Percentiles rank a stretch among this genome's conserved stretches.
Evolutionary conservation across 2,888 invertebrate species (phyloP).

Genomic region (Parelbella ahira): DNA sequence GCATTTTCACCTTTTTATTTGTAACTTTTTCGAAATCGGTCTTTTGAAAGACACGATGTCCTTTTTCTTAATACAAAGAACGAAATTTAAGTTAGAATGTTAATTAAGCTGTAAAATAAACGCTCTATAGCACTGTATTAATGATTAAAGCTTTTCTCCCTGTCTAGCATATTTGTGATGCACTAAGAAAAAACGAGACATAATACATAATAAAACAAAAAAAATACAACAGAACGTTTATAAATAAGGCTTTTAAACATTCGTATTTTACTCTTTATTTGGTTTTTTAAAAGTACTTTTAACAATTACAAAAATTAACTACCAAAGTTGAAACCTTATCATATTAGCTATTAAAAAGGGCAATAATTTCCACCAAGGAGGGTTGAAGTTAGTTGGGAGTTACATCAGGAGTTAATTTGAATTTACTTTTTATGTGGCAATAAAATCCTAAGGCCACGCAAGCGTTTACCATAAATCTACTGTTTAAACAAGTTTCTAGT

Average conservation of each 20-base stretch:
- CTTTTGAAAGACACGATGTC: too few relatives aligned
- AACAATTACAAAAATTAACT: conserved; percentile 18
- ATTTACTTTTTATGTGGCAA: conserved; percentile 58
- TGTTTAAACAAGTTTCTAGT: conserved; percentile 31
- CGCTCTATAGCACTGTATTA: too few relatives aligned
- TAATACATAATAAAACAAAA: too few relatives aligned
- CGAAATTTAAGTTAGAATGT: too few relatives aligned
- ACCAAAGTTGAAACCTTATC: conserved; percentile 26
- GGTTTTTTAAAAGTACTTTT: too few relatives aligned
- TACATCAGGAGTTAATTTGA: conserved; percentile 65
- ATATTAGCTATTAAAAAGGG: conserved; percentile 33
- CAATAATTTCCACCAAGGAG: conserved; percentile 34
- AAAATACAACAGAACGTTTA: too few relatives aligned
- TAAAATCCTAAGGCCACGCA: conserved; percentile 39
- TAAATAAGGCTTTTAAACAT: too few relatives aligned
- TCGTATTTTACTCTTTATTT: conserved; percentile 13
- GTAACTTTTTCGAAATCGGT: conserved; percentile 39
- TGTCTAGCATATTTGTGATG: too few relatives aligned
- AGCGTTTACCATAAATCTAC: conserved; percentile 68
- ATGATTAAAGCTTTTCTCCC: too few relatives aligned
- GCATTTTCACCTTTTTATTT: conserved; percentile 33
- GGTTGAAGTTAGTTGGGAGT: conserved; percentile 37
- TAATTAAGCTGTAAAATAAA: too few relatives aligned
- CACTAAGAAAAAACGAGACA: too few relatives aligned
- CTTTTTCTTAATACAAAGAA: too few relatives aligned